Base-by-base conservation (phyloP, 1,140 invertebrate genomes). In the Cydia splendana region DNA sequence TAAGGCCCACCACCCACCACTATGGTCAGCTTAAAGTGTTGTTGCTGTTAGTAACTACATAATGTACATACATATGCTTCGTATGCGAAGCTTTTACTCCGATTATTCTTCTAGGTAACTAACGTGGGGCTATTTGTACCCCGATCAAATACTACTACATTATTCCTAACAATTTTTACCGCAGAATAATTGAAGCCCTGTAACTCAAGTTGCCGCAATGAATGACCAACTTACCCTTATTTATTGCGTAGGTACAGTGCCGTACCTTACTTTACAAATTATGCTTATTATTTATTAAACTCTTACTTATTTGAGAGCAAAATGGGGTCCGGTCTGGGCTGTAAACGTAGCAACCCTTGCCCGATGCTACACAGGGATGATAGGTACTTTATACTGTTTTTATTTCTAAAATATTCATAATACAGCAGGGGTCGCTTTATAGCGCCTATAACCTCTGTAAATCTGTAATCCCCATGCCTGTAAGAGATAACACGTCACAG, bases 201-300 rank as follows among this genome's bases (percentile, higher is more conserved):
- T 71, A 24, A 28, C 65, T 38, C 28, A 34, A 7, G 30, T 13
- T 5, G 15, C 30, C 18, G 15, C 34, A 71, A 71, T 20, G 67
- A 71, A 42, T 71, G 34, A 42, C 67, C n/a, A 42, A 38, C 67
- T 18, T 71, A 38, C 30, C 67, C 34, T 71, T 71, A 71, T 71
- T 38, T 34, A 69, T 69, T 69, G 67, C 67, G 18, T 7, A 42
- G 13, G 67, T 20, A 71, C 18, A 7, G 2, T 24, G 2, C 7
- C 7, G 18, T 62, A 20, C 57, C 57, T 62, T n/a, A n/a, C 20
- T 62, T 62, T 62, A 62, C 20, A 62, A 62, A 62, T 24, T 62
- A 4, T 77, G 20, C 15, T 38, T 24, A 34, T 34, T 62, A 34
- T 71, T 51, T 76, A 28, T 65, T 62, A 74, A 62, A 62, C 20